phyloP scores from a whole-genome alignment of 2,797 vertebrate genomes.

The Helostoma temminkii region DNA sequence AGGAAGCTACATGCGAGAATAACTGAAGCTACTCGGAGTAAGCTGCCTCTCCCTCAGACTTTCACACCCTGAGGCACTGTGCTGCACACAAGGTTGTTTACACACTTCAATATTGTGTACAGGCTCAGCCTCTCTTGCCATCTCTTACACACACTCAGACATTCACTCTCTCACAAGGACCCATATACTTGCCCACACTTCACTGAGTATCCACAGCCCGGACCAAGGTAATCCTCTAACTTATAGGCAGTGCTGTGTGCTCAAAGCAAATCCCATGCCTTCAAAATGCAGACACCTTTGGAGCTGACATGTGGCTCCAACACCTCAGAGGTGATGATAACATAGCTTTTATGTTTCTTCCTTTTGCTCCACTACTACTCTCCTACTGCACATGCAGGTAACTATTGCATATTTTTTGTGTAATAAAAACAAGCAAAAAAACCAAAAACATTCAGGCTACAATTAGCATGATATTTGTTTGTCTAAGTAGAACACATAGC shows the following conservation, averaged over 20 bases:
- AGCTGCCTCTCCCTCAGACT: constrained; percentile 63
- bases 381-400: constrained; percentile 16
- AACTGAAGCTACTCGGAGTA: constrained; percentile 53
- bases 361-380: not conserved
- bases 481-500: not conserved
- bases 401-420: not conserved
- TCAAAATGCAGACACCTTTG: constrained; percentile 65
- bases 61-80: constrained; percentile 71
- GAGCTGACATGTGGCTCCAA: constrained; percentile 57
- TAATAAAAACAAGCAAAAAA: too few species aligned
- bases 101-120: constrained; percentile 65
- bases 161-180: constrained; percentile 57
- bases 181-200: constrained; percentile 62
- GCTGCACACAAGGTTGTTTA: constrained; percentile 79
- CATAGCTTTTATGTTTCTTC: constrained; percentile 25
- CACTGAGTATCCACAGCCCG: constrained; percentile 50
- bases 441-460: too few species aligned
- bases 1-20: constrained; percentile 59
- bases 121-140: constrained; percentile 51
- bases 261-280: constrained; percentile 64
- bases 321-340: constrained; percentile 55
- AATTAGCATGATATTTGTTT: not conserved
- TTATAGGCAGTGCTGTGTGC: constrained; percentile 64
- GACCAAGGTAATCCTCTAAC: constrained; percentile 73
- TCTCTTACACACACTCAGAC: constrained; percentile 60